Base-by-base conservation (phyloP, 2,888 invertebrate species). In the Adelphocoris suturalis region DNA sequence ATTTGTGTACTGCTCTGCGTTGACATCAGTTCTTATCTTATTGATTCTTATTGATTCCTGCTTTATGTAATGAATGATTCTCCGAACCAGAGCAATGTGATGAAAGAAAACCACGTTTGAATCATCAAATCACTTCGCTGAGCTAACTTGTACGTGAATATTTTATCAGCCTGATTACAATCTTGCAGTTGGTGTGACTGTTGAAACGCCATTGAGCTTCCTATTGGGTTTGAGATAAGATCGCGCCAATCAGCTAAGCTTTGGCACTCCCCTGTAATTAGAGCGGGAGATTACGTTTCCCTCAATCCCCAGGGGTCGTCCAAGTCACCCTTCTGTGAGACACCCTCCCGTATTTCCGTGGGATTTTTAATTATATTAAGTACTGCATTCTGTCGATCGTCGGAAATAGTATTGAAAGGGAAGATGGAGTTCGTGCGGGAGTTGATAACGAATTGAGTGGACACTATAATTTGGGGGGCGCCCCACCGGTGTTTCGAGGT, bases 221-320 rank as follows among this genome's bases (percentile, higher is more conserved):
- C 68, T 9, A 27, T 11, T 27, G 68, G 68, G 68, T 68, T 27
- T 3, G 68, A 68, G 68, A 12, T 0, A 23, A 23, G 68, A 68
- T 68, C 68, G 5, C 19, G 23, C 27, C 68, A 68, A 23, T 68
- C 68, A 68, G 23, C 68, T 23, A 23, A 7, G 23, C 68, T 23
- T 12, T 23, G 68, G 23, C 68, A 68, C 68, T 68, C 68, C 68
- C 68, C 68, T 68, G 68, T 68, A 68, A 68, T 68, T 68, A 68
- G 23, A 23, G 68, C 23, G 23, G 68, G 23, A 68, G 68, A 68
- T 68, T 68, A 68, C 68, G 68, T 68, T 19, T 68, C 68, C 68
- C 12, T 23, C 23, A 68, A 23, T 23, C 23, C 68, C 13, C 23
- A 23, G 5, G 68, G 68, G 27, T 19, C 9, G 16, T 68, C 68